phyloP scores from a whole-genome alignment of 2,888 invertebrate species.

The Drosophila multiciliata region DNA sequence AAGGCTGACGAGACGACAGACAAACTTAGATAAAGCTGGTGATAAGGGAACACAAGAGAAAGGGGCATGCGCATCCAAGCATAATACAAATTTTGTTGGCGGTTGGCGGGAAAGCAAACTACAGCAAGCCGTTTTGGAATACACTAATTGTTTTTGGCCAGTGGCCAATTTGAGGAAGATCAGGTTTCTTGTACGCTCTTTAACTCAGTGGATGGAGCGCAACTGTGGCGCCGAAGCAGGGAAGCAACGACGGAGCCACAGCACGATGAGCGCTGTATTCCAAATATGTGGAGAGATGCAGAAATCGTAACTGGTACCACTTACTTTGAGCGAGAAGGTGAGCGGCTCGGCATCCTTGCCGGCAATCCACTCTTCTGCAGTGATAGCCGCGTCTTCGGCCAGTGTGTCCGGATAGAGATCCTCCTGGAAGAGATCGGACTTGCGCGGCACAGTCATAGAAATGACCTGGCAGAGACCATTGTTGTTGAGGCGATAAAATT shows the following conservation, averaged over 20 bases:
- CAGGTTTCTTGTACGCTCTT: slow-evolving; percentile 57
- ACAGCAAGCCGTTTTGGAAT: slow-evolving; percentile 61
- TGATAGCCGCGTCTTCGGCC: slow-evolving; percentile 94
- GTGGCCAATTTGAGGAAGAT: slow-evolving; percentile 6
- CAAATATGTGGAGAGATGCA: slow-evolving; percentile 52
- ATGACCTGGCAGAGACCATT: slow-evolving; percentile 95
- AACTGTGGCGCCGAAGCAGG: slow-evolving; percentile 17
- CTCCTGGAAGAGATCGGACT: slow-evolving; percentile 98
- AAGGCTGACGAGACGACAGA: slow-evolving; percentile 60
- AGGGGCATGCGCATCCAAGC: slow-evolving; percentile 31
- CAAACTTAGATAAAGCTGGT: slow-evolving; percentile 58
- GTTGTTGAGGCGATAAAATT: slow-evolving; percentile 98
- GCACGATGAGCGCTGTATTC: slow-evolving; percentile 72
- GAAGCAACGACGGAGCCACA: slow-evolving; percentile 14
- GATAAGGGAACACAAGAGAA: slow-evolving; percentile 3
- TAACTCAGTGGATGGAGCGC: neutral
- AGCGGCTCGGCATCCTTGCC: slow-evolving; percentile 96
- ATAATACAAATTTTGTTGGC: slow-evolving; percentile 26
- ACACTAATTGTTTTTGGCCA: slow-evolving; percentile 39
- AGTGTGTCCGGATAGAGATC: slow-evolving; percentile 98
- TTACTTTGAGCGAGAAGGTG: slow-evolving; percentile 95
- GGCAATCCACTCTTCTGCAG: slow-evolving; percentile 96
- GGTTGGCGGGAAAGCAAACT: slow-evolving; percentile 19
- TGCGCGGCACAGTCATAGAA: slow-evolving; percentile 99
- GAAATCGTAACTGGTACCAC: slow-evolving; percentile 74